phyloP scores from a whole-genome alignment of 2,797 vertebrate genomes.

The Sarcoramphus papa region DNA sequence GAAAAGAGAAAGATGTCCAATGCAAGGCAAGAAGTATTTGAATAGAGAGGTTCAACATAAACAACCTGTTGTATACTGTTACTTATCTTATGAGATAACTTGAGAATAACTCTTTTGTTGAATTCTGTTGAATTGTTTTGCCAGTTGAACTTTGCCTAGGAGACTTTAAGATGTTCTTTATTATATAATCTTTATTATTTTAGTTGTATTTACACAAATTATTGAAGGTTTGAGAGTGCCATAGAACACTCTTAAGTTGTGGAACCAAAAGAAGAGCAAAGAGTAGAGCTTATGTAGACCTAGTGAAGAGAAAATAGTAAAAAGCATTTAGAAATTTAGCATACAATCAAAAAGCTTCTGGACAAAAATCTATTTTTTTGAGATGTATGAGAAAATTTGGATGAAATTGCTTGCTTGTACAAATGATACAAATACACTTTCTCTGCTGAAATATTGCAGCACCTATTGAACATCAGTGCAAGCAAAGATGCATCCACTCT shows the following conservation, averaged over 20 bases:
- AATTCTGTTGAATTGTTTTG: background rate
- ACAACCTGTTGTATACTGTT: background rate
- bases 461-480: background rate
- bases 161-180: background rate
- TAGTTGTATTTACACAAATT: background rate
- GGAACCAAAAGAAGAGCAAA: background rate
- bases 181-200: background rate
- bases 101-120: background rate
- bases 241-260: background rate
- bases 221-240: background rate
- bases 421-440: background rate
- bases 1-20: background rate
- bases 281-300: background rate
- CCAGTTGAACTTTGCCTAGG: background rate
- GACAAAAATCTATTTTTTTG: background rate
- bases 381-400: background rate
- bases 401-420: background rate
- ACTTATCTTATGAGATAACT: background rate
- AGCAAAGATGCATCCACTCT: background rate
- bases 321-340: background rate
- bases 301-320: background rate
- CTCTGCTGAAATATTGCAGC: background rate
- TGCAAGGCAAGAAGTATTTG: background rate
- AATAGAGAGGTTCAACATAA: background rate
- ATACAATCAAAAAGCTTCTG: background rate